Base-by-base conservation (phyloP, 2,113 vertebrate species). In the Ranitomeya imitator region DNA sequence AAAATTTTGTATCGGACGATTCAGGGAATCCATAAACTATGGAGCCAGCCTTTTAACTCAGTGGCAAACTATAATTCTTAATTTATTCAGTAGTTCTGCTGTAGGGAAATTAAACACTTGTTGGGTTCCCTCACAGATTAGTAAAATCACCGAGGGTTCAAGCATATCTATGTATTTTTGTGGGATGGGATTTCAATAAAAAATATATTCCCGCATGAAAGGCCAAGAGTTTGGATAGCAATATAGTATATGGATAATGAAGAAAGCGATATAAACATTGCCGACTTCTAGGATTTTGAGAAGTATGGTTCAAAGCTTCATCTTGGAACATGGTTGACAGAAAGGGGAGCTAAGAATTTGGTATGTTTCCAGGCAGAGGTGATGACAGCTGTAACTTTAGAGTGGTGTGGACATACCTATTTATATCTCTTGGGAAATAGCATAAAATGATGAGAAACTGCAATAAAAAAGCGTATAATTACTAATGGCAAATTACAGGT, bases 401-500 rank as follows among this genome's bases (percentile, higher is more conserved):
- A n/a, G 18, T 26, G 67, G 31, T 74, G n/a, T 73, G 67, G n/a
- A 15, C 61, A 67, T 52, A 65, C 18, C 80, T 83, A 69, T 83
- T 69, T 83, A 69, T 83, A 83, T 83, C 45, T 83, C 60, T 16
- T 85, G 16, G 4, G 54, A 76, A 74, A 59, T 45, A 37, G 5
- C 8, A 60, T 85, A 19, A 76, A 85, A 85, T 76, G 55, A 87
- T 81, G 78, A 51, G 86, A 87, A 87, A 73, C 45, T 7, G 26
- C 79, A 87, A 87, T 87, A 82, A 87, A 87, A 82, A 31, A 4
- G n/a, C n/a, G 13, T 63, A 51, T 87, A 11, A 7, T 87, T 79
- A 87, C 86, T 87, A 73, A 87, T 31, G 15, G 55, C 59, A 87
- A 87, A 87, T 87, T 71, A 74, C 31, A 73, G 86, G 78, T 81